Conservation (phyloP, 2,888 invertebrate genomes). For the Lochmaea crataegi region DNA sequence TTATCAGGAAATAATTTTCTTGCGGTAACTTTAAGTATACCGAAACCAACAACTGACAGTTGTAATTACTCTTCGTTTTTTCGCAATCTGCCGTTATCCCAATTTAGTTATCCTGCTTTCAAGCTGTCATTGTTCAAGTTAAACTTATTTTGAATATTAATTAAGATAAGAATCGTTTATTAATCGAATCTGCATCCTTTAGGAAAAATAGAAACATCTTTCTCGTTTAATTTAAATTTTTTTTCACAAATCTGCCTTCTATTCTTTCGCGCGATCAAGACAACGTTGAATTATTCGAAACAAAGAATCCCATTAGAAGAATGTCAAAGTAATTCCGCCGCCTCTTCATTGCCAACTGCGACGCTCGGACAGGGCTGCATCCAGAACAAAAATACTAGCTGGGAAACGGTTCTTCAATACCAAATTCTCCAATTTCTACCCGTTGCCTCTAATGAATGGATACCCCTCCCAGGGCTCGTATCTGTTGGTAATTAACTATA, state of each 20-base stretch:
- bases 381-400: background rate
- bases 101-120: background rate
- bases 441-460: too few species aligned
- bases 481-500: too few species aligned
- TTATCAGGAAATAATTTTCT: constrained; percentile 4
- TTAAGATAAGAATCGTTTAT: background rate
- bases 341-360: constrained; percentile 15
- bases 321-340: constrained; percentile 34
- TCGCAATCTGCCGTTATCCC: background rate
- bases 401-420: background rate
- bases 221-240: constrained; percentile 20
- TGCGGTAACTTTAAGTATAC: background rate
- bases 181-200: background rate
- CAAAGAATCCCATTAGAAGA: constrained; percentile 40
- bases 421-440: background rate
- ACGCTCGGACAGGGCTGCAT: background rate
- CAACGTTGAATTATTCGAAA: constrained; percentile 34
- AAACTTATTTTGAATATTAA: background rate
- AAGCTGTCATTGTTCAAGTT: background rate
- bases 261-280: constrained; percentile 25
- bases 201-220: constrained; percentile 3
- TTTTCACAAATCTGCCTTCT: constrained; percentile 11
- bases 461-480: too few species aligned
- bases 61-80: background rate
- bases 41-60: background rate